These are phyloP conservation scores for Drosophila testacea DNA, from an alignment of 2,888 invertebrate species.

Conservation along the genomic window DNA sequence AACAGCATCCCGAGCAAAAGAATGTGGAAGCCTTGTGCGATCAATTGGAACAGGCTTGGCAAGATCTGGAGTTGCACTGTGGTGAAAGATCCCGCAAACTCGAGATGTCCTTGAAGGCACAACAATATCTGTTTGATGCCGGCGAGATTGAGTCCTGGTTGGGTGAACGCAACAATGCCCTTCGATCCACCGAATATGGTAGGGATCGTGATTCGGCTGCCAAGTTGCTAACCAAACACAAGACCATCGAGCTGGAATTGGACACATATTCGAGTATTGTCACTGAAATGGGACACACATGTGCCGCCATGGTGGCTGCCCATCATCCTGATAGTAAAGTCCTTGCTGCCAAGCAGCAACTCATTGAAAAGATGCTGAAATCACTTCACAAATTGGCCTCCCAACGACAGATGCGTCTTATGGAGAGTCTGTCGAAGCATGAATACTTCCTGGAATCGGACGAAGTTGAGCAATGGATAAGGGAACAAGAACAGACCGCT, in stretches of 20 bases:
- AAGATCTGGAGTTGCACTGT: conserved; percentile 89
- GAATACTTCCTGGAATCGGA: conserved; percentile 96
- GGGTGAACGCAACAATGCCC: conserved; percentile 92
- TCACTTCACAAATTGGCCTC: conserved; percentile 92
- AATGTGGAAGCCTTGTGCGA: conserved; percentile 92
- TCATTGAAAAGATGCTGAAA: conserved; percentile 91
- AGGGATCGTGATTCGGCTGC: conserved; percentile 95
- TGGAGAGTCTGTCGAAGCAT: conserved; percentile 95
- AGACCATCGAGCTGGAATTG: conserved; percentile 95
- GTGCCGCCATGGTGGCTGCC: conserved; percentile 91
- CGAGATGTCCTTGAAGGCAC: conserved; percentile 94
- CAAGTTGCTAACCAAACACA: conserved; percentile 97
- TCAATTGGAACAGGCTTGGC: conserved; percentile 91
- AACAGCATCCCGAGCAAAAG: conserved; percentile 92
- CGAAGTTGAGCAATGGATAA: conserved; percentile 96
- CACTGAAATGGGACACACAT: conserved; percentile 95
- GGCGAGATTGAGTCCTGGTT: conserved; percentile 97
- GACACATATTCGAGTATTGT: conserved; percentile 97
- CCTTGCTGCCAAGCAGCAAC: conserved; percentile 91
- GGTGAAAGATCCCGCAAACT: conserved; percentile 91
- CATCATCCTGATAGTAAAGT: conserved; percentile 94
- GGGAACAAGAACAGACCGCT: conserved; percentile 94
- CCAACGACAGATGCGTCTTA: conserved; percentile 92
- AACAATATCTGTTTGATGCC: conserved; percentile 96
- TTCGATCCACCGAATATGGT: conserved; percentile 94